Evolutionary conservation across 2,797 vertebrate species (phyloP), one percentile per base, ranked within the genome.

Genomic region (Parauchenoglanis ngamensis): DNA sequence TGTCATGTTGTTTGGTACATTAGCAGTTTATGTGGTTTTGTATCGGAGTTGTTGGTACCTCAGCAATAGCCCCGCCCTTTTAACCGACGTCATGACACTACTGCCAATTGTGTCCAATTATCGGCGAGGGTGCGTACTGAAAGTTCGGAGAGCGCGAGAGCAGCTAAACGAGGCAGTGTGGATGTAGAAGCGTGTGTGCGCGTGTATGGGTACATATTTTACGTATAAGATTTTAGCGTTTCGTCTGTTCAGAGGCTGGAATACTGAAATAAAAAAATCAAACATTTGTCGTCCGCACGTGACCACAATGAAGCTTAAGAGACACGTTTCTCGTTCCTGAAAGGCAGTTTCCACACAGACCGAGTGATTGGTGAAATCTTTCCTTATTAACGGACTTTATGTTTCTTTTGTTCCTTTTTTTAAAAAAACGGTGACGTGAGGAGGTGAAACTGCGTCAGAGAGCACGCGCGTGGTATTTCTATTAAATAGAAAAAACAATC

Each of bases 91-190:
- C 92, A 91, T 56, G 3, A 15, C 65, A 25, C 25, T 61, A 81
- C 7, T n/a, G 79, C 40, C 1, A 10, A 46, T 7, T 23, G 72
- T 35, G 89, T 85, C 94, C 94, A 95, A 95, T 94, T 93, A 90
- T 87, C 10, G 46, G 44, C 8, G 70, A 61, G 17, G 19, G n/a
- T 56, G 68, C 59, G 70, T 54, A 40, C 83, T 94, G 92, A 94
- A 95, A 95, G 94, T 95, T 94, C 90, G 89, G 83, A 61, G 46
- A 28, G 76, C 31, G 72, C 63, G 59, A 75, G 85, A 81, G 61
- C 40, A 12, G n/a, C 5, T 28, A 8, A 11, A 31, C 31, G 73
- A 17, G 15, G 8, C 17, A 4, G 35, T 4, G 70, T 75, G 72
- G 44, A 46, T 12, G 40, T 11, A 25, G 72, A 11, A 25, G 35